Conservation (phyloP, 2,888 invertebrate species). For the Cordilura impudica region DNA sequence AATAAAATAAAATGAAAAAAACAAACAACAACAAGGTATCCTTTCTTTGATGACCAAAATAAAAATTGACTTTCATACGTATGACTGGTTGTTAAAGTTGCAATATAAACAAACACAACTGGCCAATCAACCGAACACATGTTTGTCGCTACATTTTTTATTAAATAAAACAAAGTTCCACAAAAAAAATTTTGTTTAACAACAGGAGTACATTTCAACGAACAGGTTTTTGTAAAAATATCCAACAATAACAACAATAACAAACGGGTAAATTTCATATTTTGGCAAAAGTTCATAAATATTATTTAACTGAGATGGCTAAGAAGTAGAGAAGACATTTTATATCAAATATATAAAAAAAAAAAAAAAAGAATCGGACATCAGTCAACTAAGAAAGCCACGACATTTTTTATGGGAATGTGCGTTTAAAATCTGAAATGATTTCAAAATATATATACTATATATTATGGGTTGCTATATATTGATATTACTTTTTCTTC, state of each 20-base stretch:
- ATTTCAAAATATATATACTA: background rate
- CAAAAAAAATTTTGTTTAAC: background rate
- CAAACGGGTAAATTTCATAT: background rate
- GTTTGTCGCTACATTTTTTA: conserved; percentile 17
- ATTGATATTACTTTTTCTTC: too few species aligned
- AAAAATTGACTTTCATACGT: background rate
- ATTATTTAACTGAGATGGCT: background rate
- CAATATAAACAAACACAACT: background rate
- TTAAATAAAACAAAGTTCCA: conserved; percentile 11
- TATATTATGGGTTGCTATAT: background rate
- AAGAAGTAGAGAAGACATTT: background rate
- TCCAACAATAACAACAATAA: background rate
- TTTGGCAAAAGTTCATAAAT: conserved; percentile 52
- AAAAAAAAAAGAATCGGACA: background rate
- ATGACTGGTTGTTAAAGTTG: background rate
- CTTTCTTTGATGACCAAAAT: conserved; percentile 28
- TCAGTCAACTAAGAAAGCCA: background rate
- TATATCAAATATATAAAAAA: background rate
- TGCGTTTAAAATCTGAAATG: background rate
- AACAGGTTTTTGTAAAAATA: conserved; percentile 19
- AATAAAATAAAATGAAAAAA: too few species aligned
- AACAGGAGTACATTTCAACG: background rate
- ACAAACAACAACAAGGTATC: conserved; percentile 22
- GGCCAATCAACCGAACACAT: conserved; percentile 31
- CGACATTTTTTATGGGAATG: background rate